Evolutionary conservation across 2,797 vertebrate genomes (phyloP).

Genomic region (Vultur gryphus): DNA sequence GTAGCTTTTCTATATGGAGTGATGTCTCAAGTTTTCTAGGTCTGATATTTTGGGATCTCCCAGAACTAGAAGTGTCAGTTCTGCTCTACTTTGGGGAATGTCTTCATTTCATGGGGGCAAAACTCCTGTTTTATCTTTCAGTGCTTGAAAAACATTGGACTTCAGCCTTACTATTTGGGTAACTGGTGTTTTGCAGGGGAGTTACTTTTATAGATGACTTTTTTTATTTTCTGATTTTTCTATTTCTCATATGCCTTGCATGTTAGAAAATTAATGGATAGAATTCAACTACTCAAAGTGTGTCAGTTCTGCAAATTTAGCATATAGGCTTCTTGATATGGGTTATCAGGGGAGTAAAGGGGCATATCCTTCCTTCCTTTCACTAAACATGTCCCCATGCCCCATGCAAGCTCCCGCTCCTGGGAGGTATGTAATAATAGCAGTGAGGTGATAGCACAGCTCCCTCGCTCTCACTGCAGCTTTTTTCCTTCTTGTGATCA

Average conservation of each 20-base stretch:
- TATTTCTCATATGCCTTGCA: neutral
- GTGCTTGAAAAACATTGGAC: neutral
- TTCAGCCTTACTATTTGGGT: neutral
- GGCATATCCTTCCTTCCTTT: neutral
- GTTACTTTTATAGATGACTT: neutral
- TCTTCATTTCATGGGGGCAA: neutral
- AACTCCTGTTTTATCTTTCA: neutral
- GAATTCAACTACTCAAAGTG: neutral
- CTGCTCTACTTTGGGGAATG: constrained; percentile 34
- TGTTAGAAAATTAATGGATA: neutral
- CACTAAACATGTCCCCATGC: neutral
- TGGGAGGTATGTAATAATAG: neutral
- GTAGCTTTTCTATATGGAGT: neutral
- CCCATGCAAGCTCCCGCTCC: neutral
- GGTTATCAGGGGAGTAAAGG: neutral
- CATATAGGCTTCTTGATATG: neutral
- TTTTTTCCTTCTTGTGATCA: neutral
- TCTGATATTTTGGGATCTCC: constrained; percentile 51
- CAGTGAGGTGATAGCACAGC: neutral
- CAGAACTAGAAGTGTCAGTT: constrained; percentile 45
- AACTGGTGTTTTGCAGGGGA: neutral
- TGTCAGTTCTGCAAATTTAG: neutral
- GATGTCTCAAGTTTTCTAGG: constrained; percentile 44
- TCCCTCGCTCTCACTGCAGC: neutral
- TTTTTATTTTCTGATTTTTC: neutral